Base-by-base conservation (phyloP, 2,888 invertebrate species). In the Noctua janthina region DNA sequence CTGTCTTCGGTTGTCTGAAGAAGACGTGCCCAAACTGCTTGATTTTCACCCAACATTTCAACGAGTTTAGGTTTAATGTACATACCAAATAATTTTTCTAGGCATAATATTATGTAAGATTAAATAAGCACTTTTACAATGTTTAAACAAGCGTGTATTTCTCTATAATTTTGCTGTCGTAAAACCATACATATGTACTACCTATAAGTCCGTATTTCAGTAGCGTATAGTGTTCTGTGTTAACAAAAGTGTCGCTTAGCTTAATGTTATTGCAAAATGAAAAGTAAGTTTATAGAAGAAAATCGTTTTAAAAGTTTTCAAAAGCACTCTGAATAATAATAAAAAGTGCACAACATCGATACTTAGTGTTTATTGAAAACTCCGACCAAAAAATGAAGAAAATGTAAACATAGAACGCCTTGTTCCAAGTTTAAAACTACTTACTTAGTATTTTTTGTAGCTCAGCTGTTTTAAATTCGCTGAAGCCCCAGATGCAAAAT, bases 401-500 rank as follows among this genome's bases (percentile, higher is more conserved):
- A 64, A 54, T 17, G 0, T 35, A 59, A 64, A 69, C 15, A 64
- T 15, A 11, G 20, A n/a, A 74, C 51, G 46, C 39, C 49, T 49
- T 6, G 15, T 68, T 64, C 29, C 29, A 67, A 54, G 20, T 68
- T 72, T 59, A 39, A 79, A 79, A 59, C 72, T 62, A n/a, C n/a
- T 15, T n/a, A 64, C 68, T 23, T 46, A 46, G 46, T 62, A 46
- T 39, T 68, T 46, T 43, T 35, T 67, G n/a, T 39, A 69, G 15
- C 46, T 76, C n/a, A 43, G 39, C 70, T 1, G 43, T 64, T 71
- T 74, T 78, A 62, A 85, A 69, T 82, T 78, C n/a, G 15, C 54
- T 71, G 39, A 29, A 80, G 23, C 39, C n/a, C 13, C 46, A 51
- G 59, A 43, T 78, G 6, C 13, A 70, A 79, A 73, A 83, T 82